phyloP scores from a whole-genome alignment of 2,888 invertebrate species.

The Trichopoda pennipes region DNA sequence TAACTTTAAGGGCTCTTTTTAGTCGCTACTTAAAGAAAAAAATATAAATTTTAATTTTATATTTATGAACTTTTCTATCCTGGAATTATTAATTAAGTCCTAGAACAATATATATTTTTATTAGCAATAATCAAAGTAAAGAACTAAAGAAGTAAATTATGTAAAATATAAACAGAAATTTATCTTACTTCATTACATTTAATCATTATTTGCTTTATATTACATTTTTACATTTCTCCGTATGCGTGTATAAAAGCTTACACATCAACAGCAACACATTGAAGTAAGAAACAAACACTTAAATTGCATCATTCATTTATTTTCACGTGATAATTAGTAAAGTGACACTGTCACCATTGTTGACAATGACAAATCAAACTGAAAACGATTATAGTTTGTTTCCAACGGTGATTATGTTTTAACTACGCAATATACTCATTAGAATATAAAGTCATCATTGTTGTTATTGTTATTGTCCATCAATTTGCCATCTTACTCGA shows the following conservation, averaged over 20 bases:
- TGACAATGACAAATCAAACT: constrained; percentile 63
- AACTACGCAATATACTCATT: constrained; percentile 56
- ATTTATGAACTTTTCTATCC: no score
- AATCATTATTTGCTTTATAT: no score
- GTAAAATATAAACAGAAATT: no score
- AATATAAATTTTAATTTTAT: no score
- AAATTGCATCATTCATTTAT: constrained; percentile 29
- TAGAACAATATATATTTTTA: no score
- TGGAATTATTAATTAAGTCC: no score
- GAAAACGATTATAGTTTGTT: constrained; percentile 49
- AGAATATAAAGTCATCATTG: constrained; percentile 22
- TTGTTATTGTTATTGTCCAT: not conserved
- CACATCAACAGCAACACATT: not conserved
- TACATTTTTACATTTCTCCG: no score
- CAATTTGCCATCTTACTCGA: not conserved
- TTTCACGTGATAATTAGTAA: constrained; percentile 55
- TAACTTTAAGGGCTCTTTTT: no score
- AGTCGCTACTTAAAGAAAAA: no score
- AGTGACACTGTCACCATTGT: constrained; percentile 47
- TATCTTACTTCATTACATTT: no score
- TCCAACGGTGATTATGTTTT: constrained; percentile 58
- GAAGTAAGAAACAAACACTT: not conserved
- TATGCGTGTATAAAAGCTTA: not conserved
- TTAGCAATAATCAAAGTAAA: no score
- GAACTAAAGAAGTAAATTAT: no score